phyloP scores from a whole-genome alignment of 2,113 vertebrate genomes.

The Larimichthys polyactis region DNA sequence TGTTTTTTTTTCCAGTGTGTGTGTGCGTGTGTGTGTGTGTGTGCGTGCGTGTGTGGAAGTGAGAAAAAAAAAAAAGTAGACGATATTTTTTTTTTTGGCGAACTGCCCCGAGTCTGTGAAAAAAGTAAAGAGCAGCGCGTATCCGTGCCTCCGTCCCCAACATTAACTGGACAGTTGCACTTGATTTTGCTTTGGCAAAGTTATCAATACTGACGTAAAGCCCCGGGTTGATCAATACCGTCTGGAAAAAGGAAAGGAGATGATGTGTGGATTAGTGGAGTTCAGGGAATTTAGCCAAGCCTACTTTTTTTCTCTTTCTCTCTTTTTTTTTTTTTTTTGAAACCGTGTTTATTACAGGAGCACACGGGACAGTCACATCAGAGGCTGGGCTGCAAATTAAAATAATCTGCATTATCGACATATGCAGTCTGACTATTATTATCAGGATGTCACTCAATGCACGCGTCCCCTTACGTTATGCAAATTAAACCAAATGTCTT shows the following conservation, averaged over 20 bases:
- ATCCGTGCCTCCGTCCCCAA: slow-evolving; percentile 70
- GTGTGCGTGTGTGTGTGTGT: background rate
- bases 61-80: slow-evolving; percentile 24
- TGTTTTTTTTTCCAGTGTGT: slow-evolving; percentile 31
- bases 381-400: slow-evolving; percentile 37
- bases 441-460: slow-evolving; percentile 10
- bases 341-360: slow-evolving; percentile 56
- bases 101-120: slow-evolving; percentile 43
- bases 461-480: slow-evolving; percentile 11
- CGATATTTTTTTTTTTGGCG: slow-evolving; percentile 19
- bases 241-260: slow-evolving; percentile 83
- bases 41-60: background rate
- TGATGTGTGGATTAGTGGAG: slow-evolving; percentile 77
- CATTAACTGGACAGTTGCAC: slow-evolving; percentile 83
- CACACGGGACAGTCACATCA: slow-evolving; percentile 35
- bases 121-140: slow-evolving; percentile 61
- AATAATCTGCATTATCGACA: slow-evolving; percentile 44
- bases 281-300: slow-evolving; percentile 79
- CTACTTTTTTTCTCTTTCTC: slow-evolving; percentile 55
- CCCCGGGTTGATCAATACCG: slow-evolving; percentile 85
- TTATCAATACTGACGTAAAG: slow-evolving; percentile 93
- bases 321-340: slow-evolving; percentile 23
- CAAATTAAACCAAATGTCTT: background rate
- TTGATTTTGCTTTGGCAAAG: slow-evolving; percentile 90
- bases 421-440: slow-evolving; percentile 5